A percentile compares a stretch with the other conserved stretches of the same genome.
Evolutionary conservation across 2,113 vertebrate genomes (phyloP).

Genomic region (Cyphomyrus discorhynchus): DNA sequence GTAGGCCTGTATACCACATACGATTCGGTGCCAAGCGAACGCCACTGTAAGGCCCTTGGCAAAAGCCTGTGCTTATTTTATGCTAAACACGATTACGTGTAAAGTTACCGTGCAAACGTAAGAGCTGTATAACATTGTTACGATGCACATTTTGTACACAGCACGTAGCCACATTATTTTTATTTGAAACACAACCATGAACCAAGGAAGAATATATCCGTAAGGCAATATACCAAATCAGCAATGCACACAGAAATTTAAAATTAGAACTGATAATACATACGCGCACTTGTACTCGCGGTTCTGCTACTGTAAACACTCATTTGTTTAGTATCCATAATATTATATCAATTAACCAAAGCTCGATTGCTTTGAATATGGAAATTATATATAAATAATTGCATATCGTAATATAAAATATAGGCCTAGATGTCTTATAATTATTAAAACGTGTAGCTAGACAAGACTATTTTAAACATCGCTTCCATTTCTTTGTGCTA

Average conservation of each 20-base stretch:
- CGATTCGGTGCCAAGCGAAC: constrained; percentile 5
- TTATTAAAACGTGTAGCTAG: background rate
- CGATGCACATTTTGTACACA: constrained; percentile 2
- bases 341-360: background rate
- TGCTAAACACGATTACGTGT: constrained; percentile 6
- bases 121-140: constrained; percentile 1
- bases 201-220: background rate
- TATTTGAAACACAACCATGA: background rate
- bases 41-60: background rate
- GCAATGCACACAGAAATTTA: background rate
- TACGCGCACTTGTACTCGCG: background rate
- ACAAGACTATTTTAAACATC: background rate
- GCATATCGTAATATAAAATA: background rate
- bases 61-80: background rate
- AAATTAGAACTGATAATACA: background rate
- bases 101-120: constrained; percentile 1
- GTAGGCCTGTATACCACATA: constrained; percentile 8
- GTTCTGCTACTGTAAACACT: background rate
- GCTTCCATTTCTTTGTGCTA: constrained; percentile 21
- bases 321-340: background rate
- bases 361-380: background rate
- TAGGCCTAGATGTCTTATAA: background rate
- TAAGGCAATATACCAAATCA: background rate
- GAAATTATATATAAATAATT: background rate
- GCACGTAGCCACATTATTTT: background rate